Evolutionary conservation across 2,113 vertebrate species (phyloP).

Genomic region (Pongo pygmaeus): DNA sequence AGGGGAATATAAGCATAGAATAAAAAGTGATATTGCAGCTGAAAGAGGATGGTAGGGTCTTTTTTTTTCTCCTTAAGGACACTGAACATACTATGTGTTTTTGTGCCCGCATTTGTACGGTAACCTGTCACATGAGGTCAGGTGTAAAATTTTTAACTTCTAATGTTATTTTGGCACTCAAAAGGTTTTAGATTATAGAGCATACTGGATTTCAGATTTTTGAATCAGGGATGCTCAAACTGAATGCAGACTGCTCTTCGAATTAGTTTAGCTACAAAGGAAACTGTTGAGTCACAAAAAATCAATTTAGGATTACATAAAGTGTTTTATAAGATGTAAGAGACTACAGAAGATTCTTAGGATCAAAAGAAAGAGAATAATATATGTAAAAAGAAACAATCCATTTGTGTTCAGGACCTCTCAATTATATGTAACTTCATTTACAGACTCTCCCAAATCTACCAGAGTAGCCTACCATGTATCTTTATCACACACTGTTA

Average conservation of each 20-base stretch:
- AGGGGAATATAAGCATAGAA: neutral
- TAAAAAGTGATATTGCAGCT: neutral
- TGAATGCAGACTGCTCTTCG: neutral
- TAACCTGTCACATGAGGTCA: neutral
- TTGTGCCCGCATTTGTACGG: neutral
- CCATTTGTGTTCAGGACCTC: neutral
- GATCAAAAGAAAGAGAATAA: neutral
- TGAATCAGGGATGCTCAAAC: neutral
- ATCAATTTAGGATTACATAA: neutral
- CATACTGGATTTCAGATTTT: neutral
- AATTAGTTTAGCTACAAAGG: neutral
- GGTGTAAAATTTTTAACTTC: neutral
- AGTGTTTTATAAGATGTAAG: neutral
- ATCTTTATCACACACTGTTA: neutral
- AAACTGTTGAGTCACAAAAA: neutral
- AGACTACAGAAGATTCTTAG: neutral
- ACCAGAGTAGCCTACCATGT: neutral
- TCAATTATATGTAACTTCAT: neutral
- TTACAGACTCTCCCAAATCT: neutral
- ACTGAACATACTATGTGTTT: neutral
- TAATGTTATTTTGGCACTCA: neutral
- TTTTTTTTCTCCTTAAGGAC: neutral
- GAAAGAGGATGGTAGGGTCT: neutral
- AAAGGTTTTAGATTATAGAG: neutral
- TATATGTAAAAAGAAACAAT: neutral